Base-by-base conservation (phyloP, 53 echinoderm and acorn worm species). In the Luidia sarsii region DNA sequence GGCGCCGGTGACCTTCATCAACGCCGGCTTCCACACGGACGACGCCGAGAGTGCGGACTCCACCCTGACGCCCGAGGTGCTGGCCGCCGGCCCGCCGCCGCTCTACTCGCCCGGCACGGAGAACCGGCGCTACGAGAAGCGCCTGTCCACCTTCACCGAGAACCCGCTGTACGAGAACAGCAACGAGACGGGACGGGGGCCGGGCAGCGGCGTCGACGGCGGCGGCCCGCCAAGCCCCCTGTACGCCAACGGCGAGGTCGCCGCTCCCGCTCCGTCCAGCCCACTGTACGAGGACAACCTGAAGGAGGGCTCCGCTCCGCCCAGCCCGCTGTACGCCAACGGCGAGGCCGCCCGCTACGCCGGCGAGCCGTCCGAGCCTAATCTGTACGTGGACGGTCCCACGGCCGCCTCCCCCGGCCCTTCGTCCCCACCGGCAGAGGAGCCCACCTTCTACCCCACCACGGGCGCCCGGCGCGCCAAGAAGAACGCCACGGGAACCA, bases 401-500 rank as follows among this genome's bases (percentile, higher is more conserved):
- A 20, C 61, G 7, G 16, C 45, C 38, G 28, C 31, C 60, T 46
- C 36, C 24, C 60, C 46, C 7, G 48, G 9, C 7, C 45, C 46
- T n/a, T 77, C 77, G 0, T 60, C 77, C 19, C 45, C 46, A 20
- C 61, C 77, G 0, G 43, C 77, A 7, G 48, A 33, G n/a, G 61
- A 72, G 5, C 72, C 55, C 10, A 20, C 3, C 1, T 18, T 25
- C 4, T 37, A 24, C 27, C 39, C 54, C 56, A 56, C 72, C 29
- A 72, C 72, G 15, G 72, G 10, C 5, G 46, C 59, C 61, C 43
- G 77, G 13, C 46, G 62, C 7, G 60, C 48, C 5, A 77, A 77
- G 61, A 59, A 77, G 45, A 77, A 77, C 11, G 77, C 4, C 46
- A 77, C 46, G 1, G 77, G 77, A 0, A 77, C 77, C 19, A 77